These are phyloP conservation scores for Graphium colonna DNA, from an alignment of 2,888 invertebrate species.

Conservation along the genomic window DNA sequence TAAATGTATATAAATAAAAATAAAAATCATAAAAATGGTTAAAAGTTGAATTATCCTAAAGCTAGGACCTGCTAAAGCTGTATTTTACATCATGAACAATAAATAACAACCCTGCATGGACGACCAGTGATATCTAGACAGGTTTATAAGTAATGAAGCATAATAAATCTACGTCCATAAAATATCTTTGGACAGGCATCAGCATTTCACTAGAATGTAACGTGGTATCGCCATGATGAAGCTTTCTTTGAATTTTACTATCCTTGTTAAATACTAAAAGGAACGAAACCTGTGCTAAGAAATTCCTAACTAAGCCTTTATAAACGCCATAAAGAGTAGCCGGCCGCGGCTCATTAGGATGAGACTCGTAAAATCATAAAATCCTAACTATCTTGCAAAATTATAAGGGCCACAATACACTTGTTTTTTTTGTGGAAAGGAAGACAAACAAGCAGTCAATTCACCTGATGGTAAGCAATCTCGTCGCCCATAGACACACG, in stretches of 20 bases:
- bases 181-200: slow-evolving; percentile 1
- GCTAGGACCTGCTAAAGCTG: too few species aligned
- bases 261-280: slow-evolving; percentile 15
- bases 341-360: slow-evolving; percentile 9
- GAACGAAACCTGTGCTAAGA: slow-evolving; percentile 9
- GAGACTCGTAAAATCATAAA: slow-evolving; percentile 11
- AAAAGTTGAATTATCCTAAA: too few species aligned
- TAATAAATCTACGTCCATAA: neutral
- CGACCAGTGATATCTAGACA: too few species aligned
- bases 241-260: slow-evolving; percentile 17
- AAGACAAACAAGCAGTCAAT: too few species aligned
- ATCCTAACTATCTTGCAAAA: slow-evolving; percentile 17
- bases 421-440: too few species aligned
- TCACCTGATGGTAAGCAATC: too few species aligned
- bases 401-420: slow-evolving; percentile 6
- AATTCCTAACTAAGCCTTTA: slow-evolving; percentile 14
- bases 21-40: too few species aligned
- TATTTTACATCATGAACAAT: too few species aligned
- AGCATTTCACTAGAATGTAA: slow-evolving; percentile 1
- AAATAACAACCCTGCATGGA: too few species aligned
- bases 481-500: too few species aligned
- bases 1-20: too few species aligned
- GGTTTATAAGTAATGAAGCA: too few species aligned
- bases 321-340: slow-evolving; percentile 15
- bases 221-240: slow-evolving; percentile 2